Conservation (phyloP, 2,888 invertebrate genomes). For the Aphodius granarius region DNA sequence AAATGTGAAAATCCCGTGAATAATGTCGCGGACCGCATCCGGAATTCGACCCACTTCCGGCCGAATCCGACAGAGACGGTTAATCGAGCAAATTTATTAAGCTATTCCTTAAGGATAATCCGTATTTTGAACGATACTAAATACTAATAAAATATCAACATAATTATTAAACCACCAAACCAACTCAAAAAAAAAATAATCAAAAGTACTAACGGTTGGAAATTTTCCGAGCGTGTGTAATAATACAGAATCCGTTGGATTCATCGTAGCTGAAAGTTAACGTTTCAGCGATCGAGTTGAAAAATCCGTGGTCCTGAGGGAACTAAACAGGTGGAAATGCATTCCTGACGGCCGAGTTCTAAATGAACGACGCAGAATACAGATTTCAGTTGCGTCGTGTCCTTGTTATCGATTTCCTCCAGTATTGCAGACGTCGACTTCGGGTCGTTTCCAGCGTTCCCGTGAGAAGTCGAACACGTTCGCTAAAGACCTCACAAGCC, state of each 20-base stretch:
- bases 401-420: background rate
- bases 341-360: background rate
- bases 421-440: background rate
- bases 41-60: background rate
- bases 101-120: background rate
- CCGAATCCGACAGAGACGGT: background rate
- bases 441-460: background rate
- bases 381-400: background rate
- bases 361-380: background rate
- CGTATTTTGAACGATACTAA: background rate
- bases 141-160: background rate
- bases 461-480: background rate
- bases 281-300: background rate
- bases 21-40: background rate
- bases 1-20: background rate
- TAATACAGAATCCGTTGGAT: background rate
- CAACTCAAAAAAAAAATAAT: no score
- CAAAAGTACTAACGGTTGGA: no score
- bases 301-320: background rate
- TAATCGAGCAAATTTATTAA: background rate
- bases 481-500: background rate
- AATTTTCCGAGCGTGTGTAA: no score
- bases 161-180: background rate
- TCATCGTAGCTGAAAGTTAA: background rate
- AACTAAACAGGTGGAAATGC: background rate